Evolutionary conservation across 2,113 vertebrate species (phyloP).

Genomic region (Prunella himalayana): DNA sequence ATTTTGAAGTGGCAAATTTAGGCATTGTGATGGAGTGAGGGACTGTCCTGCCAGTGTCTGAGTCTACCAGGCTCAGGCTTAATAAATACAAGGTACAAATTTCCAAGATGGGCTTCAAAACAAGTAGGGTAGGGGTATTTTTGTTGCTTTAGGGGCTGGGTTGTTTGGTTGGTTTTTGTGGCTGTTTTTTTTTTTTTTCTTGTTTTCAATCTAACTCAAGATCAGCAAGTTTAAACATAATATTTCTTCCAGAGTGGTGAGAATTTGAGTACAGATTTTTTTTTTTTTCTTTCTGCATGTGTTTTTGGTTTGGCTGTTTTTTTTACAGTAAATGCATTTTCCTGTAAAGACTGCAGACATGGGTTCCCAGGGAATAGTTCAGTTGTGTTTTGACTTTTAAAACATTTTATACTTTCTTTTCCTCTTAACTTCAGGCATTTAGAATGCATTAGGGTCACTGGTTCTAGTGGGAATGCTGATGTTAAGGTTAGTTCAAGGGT

Average conservation of each 20-base stretch:
- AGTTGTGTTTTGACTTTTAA: not conserved
- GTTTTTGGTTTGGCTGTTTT: not conserved
- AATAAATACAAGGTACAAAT: not conserved
- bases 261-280: not conserved
- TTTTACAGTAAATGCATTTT: not conserved
- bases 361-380: not conserved
- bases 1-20: not conserved
- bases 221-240: not conserved
- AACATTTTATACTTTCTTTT: not conserved
- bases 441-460: not conserved
- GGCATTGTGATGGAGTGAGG: not conserved
- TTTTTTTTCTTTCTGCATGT: not conserved
- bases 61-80: not conserved
- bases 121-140: not conserved
- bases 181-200: too few relatives aligned
- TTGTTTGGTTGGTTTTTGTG: accelerated
- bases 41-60: not conserved
- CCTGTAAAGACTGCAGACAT: not conserved
- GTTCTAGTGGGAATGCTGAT: not conserved
- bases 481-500: not conserved
- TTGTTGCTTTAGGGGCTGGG: not conserved
- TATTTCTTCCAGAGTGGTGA: not conserved
- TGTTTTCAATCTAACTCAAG: not conserved
- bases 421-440: not conserved
- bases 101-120: not conserved